A percentile compares a stretch with the other conserved stretches of the same genome.
phyloP scores from a whole-genome alignment of 2,113 vertebrate genomes.

The Corythornis cristatus region DNA sequence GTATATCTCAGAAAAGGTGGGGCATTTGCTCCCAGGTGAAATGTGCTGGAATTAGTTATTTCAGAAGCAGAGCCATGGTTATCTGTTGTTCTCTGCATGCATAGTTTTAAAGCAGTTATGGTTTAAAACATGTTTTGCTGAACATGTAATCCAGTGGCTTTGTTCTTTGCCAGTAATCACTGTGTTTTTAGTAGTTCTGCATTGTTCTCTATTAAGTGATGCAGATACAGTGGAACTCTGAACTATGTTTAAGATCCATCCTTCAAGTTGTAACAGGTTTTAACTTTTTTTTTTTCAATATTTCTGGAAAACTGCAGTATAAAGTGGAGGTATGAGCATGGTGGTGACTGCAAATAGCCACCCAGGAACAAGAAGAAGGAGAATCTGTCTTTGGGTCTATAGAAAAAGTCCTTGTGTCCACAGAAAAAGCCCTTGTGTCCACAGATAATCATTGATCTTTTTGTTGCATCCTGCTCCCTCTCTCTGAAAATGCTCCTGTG shows the following conservation, averaged over 20 bases:
- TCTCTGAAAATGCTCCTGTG: background rate
- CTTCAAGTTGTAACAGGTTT: background rate
- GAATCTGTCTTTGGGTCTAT: background rate
- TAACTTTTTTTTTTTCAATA: background rate
- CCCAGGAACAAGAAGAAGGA: background rate
- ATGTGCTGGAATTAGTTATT: background rate
- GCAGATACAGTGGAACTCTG: background rate
- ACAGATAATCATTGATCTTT: background rate
- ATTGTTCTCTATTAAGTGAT: background rate
- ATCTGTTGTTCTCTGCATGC: background rate
- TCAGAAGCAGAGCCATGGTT: background rate
- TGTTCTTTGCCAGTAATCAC: background rate
- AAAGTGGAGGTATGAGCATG: background rate
- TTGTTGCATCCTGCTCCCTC: background rate
- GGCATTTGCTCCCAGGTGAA: background rate
- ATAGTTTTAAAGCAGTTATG: background rate
- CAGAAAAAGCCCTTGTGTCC: background rate
- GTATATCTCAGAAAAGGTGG: background rate
- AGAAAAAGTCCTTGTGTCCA: background rate
- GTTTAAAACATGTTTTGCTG: background rate
- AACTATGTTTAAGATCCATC: background rate
- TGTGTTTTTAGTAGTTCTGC: background rate
- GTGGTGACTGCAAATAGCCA: background rate
- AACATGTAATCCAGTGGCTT: background rate
- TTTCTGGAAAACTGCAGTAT: background rate